Evolutionary conservation across 1,140 invertebrate genomes (phyloP), one percentile per base, ranked within the genome.

Genomic region (Acromyrmex charruanus): DNA sequence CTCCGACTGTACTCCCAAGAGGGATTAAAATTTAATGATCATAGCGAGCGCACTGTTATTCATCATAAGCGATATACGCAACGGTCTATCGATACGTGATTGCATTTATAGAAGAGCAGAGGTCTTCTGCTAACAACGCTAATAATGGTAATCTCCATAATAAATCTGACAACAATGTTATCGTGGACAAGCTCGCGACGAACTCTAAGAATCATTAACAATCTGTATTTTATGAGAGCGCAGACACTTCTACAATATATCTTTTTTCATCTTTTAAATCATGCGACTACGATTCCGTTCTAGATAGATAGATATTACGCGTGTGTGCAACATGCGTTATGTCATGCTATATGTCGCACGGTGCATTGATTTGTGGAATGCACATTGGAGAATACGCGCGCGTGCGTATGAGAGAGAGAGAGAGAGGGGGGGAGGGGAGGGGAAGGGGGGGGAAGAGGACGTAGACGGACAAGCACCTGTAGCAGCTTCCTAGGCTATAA

Each of bases 401-500:
- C 31, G 35, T 9, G n/a, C 18, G 6, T 7, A 4, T 31, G 21
- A 49, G 77, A 51, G 87, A 69, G 85, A 77, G 85, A 21, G 65
- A 16, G 21, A 28, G 87, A 61, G 85, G 71, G 85, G 39, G 75
- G 10, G 16, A 7, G 31, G 25, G 75, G 10, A 10, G 12, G 31
- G 25, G 18, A 18, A 25, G 18, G 9, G 75, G 10, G 16, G 12
- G 31, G 25, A 25, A 25, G 25, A 3, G 58, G 4, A 31, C 12
- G 14, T 31, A 61, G 65, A 55, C 63, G 44, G 61, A 69, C 87
- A 88, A 88, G 75, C 84, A 79, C 72, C 85, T 81, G 88, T 86
- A 87, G 87, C 88, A 75, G 87, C 88, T 86, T 79, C 87, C 49
- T 25, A 75, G 69, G 49, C 88, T 59, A 89, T 89, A 89, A 89